Evolutionary conservation across 2,113 vertebrate genomes (phyloP), one percentile per base, ranked within the genome.

Genomic region (Sapayoa aenigma): DNA sequence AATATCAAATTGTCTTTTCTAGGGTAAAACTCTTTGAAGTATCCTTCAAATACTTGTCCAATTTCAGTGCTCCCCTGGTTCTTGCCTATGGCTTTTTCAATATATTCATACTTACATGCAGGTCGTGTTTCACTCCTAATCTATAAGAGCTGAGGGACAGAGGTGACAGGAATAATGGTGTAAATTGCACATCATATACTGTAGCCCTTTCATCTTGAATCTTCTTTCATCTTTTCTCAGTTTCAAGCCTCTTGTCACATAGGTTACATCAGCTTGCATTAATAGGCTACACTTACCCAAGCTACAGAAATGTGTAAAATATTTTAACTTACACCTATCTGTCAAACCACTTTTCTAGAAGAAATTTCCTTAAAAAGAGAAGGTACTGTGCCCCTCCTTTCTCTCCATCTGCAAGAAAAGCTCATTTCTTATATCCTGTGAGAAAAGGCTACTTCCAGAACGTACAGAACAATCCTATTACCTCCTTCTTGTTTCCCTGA

Each of bases 171-270:
- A 83, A 71, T 76, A 79, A 76, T 31, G 68, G 63, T 74, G 59
- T 62, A 87, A 88, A 60, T 91, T 90, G 74, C 84, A 85, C 84
- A 85, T 79, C 62, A 30, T 46, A 69, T 71, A 53, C 44, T 69
- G 35, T 35, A 86, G 78, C 55, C 87, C 80, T 93, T 96, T 89
- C 84, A 88, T 95, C 67, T 90, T 31, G 1, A 71, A 80, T 56
- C 59, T 83, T 86, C 71, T 94, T 96, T 96, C 90, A 95, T 97
- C 93, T 93, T 90, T 83, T 60, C 44, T 90, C 87, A 80, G 63
- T 90, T 94, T 92, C 59, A 75, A 71, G 20, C 60, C 60, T 85
- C 72, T 93, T 96, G 50, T 94, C 95, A 71, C 68, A n/a, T 7
- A 79, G 52, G 72, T 90, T 92, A 65, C 33, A 39, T 84, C 86